phyloP scores from a whole-genome alignment of 2,888 invertebrate genomes.

The Drymonia ruficornis region DNA sequence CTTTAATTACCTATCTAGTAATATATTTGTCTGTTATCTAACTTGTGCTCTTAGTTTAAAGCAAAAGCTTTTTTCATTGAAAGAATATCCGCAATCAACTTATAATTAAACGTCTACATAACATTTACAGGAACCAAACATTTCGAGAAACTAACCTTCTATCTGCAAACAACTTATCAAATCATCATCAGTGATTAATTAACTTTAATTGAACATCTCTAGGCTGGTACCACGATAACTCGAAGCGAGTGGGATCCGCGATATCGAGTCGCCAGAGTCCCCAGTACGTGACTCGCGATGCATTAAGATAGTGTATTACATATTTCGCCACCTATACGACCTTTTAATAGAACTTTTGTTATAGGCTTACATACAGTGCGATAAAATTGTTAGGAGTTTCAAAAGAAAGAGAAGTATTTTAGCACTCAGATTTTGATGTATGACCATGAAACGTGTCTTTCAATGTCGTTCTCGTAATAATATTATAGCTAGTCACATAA shows the following conservation, averaged over 20 bases:
- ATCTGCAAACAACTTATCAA: constrained; percentile 42
- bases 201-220: constrained; percentile 54
- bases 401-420: background rate
- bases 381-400: constrained; percentile 20
- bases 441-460: no score
- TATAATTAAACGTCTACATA: background rate
- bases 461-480: no score
- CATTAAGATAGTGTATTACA: constrained; percentile 70
- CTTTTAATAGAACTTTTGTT: constrained; percentile 32
- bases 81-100: no score
- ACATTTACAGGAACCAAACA: constrained; percentile 22
- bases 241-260: constrained; percentile 27
- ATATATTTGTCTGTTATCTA: no score
- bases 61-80: no score
- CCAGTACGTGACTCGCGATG: constrained; percentile 65
- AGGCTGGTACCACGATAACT: constrained; percentile 43
- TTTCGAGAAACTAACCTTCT: constrained; percentile 33
- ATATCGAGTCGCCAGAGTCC: constrained; percentile 38
- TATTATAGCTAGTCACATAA: no score
- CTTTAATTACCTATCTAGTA: no score
- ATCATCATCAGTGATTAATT: constrained; percentile 54
- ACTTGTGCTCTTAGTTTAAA: no score
- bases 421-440: no score
- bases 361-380: constrained; percentile 19
- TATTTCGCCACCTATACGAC: constrained; percentile 67